phyloP scores from a whole-genome alignment of 53 echinoderm and acorn worm genomes.

The Luidia sarsii region DNA sequence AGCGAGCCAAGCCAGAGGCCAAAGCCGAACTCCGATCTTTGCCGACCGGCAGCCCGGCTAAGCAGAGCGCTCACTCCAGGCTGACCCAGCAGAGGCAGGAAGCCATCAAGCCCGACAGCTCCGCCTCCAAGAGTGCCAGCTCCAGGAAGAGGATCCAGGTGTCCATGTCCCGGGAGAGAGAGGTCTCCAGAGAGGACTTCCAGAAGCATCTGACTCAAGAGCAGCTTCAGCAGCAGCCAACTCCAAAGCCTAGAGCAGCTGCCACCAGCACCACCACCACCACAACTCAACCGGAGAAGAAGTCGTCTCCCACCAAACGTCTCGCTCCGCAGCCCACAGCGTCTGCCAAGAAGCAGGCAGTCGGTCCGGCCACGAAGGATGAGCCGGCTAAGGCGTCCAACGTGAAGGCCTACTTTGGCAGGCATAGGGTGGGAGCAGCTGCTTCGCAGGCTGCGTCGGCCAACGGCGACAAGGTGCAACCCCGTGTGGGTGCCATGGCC shows the following conservation, averaged over 20 bases:
- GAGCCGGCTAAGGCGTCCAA: not conserved
- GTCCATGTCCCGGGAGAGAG: conserved; percentile 43
- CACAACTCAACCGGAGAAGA: conserved; percentile 27
- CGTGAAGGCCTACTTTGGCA: conserved; percentile 47
- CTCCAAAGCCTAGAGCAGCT: conserved; percentile 40
- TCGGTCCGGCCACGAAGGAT: not conserved
- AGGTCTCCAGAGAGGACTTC: conserved; percentile 16
- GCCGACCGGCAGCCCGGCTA: conserved; percentile 31
- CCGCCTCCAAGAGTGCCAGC: not conserved
- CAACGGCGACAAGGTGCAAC: conserved; percentile 58
- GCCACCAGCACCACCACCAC: not conserved
- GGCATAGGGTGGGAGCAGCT: conserved; percentile 23
- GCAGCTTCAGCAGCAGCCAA: conserved; percentile 12
- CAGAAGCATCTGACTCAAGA: conserved; percentile 34
- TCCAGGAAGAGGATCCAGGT: conserved; percentile 36
- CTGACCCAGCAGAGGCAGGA: not conserved
- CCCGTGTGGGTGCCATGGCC: conserved; percentile 88
- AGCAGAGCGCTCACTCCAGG: conserved; percentile 13
- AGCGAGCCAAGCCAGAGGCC: not conserved
- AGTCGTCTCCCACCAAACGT: conserved; percentile 31
- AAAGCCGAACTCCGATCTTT: conserved; percentile 33
- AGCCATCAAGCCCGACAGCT: not conserved
- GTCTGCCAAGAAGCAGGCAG: conserved; percentile 56
- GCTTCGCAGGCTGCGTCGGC: conserved; percentile 10
- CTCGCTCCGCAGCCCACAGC: conserved; percentile 40